Conservation (phyloP, 1,140 invertebrate genomes). For the Gyrodactylus salaris region DNA sequence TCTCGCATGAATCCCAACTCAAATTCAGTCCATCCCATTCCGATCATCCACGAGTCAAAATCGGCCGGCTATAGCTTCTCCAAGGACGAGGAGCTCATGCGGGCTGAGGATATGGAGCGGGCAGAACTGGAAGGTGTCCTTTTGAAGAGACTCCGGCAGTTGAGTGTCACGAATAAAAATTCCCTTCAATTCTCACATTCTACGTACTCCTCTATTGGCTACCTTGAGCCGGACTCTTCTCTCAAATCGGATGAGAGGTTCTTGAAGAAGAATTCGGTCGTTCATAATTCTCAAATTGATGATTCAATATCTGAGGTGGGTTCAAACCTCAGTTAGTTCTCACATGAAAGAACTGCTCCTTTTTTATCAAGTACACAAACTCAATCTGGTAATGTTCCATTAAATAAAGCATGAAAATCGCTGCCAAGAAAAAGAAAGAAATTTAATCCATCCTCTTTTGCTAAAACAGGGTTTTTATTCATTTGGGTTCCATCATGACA, state of each 20-base stretch:
- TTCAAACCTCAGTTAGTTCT: not conserved
- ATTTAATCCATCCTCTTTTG: no score
- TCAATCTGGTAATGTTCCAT: no score
- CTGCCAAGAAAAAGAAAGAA: no score
- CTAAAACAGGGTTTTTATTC: no score
- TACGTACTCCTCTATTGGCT: not conserved
- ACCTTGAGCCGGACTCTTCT: not conserved
- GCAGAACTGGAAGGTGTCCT: slow-evolving; percentile 1
- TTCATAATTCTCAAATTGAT: not conserved
- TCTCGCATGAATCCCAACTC: no score
- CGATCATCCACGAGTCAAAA: no score
- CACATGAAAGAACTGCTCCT: not conserved
- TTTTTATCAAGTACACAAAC: no score
- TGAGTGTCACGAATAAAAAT: not conserved
- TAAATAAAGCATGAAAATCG: no score
- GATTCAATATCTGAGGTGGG: not conserved
- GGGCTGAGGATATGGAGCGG: not conserved
- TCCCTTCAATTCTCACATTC: not conserved
- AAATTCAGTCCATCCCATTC: no score
- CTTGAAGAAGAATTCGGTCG: not conserved
- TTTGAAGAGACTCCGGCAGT: not conserved
- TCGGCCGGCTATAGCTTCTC: no score
- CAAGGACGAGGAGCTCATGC: slow-evolving; percentile 1
- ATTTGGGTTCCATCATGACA: no score
- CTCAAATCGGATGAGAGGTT: not conserved